Base-by-base conservation (phyloP, 1,140 invertebrate genomes). In the Planococcus citri region DNA sequence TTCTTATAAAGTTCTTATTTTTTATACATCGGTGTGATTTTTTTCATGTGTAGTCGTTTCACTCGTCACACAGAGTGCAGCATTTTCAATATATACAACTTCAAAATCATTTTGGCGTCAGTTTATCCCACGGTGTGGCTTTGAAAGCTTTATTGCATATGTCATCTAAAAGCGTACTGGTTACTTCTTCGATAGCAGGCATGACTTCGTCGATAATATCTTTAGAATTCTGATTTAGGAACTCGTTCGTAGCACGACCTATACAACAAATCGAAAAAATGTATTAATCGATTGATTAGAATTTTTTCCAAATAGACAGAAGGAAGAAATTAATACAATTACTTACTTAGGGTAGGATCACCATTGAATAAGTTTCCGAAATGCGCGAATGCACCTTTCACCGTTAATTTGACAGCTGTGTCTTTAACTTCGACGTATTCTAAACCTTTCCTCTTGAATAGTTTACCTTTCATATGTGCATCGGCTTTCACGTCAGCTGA, bases 311-410 rank as follows among this genome's bases (percentile, higher is more conserved):
- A 38, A 33, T 4, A 6, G 4, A 33, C 29, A 12, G 29, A 6
- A 74, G 68, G 1, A 73, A 71, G 41, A 74, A 74, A 25, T 72
- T 67, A 33, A 20, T 8, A 8, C 8, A 25, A 84, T 80, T 10
- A 77, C 74, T 74, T 70, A 74, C 74, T 84, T 38, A 90, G 75
- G 25, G 83, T 83, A 68, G 82, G 77, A 73, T 90, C 85, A 0
- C 86, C 86, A 72, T 86, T 84, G 73, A 89, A 88, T 0, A 89
- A 77, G 78, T 89, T 85, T 6, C 86, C 82, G 6, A 90, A 77
- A 69, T 85, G 77, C 68, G 88, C 80, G 6, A 78, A 78, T 0
- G 85, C 85, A 37, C 82, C 75, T 0, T 81, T 83, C 9, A 70
- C 74, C 37, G 25, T 72, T 22, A 70, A 73, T 68, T 71, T 72